A percentile compares a stretch with the other conserved stretches of the same genome.
Conservation (phyloP, 2,113 vertebrate genomes). For the Psophia crepitans region DNA sequence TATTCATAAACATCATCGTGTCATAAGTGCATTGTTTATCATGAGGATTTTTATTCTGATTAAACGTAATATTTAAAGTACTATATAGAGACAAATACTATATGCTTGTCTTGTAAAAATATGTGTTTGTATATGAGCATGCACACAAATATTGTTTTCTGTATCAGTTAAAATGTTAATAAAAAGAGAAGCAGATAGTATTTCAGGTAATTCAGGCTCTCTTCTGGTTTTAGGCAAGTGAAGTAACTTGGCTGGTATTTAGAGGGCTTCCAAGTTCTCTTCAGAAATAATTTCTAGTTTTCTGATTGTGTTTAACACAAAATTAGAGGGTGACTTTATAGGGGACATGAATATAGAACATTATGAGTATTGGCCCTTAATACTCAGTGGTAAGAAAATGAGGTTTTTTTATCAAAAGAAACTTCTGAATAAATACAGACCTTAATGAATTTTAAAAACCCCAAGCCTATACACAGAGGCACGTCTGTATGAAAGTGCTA, state of each 20-base stretch:
- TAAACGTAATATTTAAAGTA: neutral
- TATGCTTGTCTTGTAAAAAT: neutral
- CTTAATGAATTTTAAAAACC: neutral
- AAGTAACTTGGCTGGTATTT: neutral
- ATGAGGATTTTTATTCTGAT: neutral
- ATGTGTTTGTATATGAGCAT: neutral
- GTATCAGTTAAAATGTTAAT: neutral
- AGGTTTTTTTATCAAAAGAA: neutral
- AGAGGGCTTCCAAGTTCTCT: neutral
- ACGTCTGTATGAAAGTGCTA: neutral
- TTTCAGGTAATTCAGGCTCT: neutral
- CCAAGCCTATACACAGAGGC: neutral
- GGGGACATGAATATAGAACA: neutral
- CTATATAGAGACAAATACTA: neutral
- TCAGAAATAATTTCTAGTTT: neutral
- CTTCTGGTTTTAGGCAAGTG: neutral
- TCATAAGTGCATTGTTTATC: neutral
- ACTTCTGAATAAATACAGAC: neutral
- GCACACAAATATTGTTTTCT: neutral
- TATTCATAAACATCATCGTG: neutral
- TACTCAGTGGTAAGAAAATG: neutral
- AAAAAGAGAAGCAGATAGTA: neutral
- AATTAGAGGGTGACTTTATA: neutral
- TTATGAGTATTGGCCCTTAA: neutral
- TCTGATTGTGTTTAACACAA: neutral